Evolutionary conservation across 2,113 vertebrate species (phyloP).

Genomic region (Choloepus hoffmanni): DNA sequence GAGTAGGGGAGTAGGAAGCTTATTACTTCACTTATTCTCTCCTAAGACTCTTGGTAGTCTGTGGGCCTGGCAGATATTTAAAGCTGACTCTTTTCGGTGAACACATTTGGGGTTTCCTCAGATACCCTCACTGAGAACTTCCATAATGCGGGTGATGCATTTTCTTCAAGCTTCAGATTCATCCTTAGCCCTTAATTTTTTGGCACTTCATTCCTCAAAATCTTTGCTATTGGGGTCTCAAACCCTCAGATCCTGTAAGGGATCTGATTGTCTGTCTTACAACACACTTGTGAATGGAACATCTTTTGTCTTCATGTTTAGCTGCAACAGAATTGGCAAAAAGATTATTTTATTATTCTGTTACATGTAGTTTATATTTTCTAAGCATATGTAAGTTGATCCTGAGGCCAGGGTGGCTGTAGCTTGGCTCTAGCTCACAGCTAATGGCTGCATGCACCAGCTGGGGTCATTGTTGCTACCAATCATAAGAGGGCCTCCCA

Average conservation of each 20-base stretch:
- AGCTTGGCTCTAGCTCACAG: neutral
- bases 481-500: neutral
- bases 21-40: neutral
- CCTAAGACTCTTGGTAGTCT: neutral
- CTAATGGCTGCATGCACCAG: neutral
- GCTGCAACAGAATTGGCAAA: neutral
- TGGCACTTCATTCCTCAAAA: neutral
- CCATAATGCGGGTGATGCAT: neutral
- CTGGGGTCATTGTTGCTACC: neutral
- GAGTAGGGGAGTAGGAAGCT: neutral
- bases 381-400: neutral
- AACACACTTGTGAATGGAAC: neutral
- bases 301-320: neutral
- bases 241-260: neutral
- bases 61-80: neutral
- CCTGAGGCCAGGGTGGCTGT: too few species aligned
- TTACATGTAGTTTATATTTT: constrained; percentile 16
- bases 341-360: neutral
- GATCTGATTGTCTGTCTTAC: neutral
- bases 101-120: neutral
- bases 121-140: neutral
- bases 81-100: neutral
- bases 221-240: neutral
- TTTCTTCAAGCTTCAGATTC: neutral
- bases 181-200: neutral